Evolutionary conservation across 2,113 vertebrate genomes (phyloP), one percentile per base, ranked within the genome.

Genomic region (Dolichallabes microphthalmus): DNA sequence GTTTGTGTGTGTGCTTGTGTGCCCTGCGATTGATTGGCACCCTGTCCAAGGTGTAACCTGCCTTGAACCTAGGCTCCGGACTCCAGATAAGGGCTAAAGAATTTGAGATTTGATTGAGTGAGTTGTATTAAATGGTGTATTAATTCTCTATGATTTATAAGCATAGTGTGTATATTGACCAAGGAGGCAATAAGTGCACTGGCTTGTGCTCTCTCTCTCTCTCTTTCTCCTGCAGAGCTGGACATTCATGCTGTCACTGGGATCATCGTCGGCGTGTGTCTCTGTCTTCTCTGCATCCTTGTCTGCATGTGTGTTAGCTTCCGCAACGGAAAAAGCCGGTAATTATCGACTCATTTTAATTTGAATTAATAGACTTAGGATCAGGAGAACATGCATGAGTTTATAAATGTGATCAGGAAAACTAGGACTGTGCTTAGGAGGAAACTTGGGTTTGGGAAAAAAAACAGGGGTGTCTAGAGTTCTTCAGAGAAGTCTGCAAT

Each of bases 251-350:
- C 97, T 0, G 96, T 98, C 89, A 99, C 96, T 0, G 97, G 98
- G 85, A 98, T 99, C 94, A 97, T 98, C 0, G 96, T 98, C 60
- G 98, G 97, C 0, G 97, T 98, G 87, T 98, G 97, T 90, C 94
- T 98, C 85, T 97, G 97, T 57, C 95, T 99, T 71, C 95, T 98
- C 90, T 98, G 98, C 93, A 95, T 98, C 57, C 96, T 99, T 57
- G 95, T 98, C 88, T 99, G 97, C 92, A 96, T 98, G 96, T 98
- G 97, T 83, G 95, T 97, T 64, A 98, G 97, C 91, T 96, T 98
- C 90, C 96, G 95, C 73, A 96, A 95, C 85, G 92, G 94, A 89
- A 97, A 98, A 90, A 93, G 95, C 89, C 95, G 97, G 98, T 99
- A 89, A 74, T 91, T 73, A n/a, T 25, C 30, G 19, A 39, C 27